Base-by-base conservation (phyloP, 2,888 invertebrate genomes). In the Podotricha telesiphe region DNA sequence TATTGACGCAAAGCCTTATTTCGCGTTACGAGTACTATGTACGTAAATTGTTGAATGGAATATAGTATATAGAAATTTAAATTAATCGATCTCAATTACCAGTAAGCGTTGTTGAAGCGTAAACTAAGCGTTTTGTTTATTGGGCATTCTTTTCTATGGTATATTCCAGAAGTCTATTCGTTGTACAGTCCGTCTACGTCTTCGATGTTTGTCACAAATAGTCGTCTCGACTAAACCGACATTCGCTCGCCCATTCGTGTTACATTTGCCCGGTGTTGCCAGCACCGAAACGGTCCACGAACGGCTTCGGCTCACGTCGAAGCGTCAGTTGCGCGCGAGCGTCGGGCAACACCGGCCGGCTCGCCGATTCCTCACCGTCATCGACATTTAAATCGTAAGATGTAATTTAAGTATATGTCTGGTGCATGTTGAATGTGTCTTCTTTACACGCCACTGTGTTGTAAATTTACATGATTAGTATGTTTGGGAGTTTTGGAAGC, bases 61-160 rank as follows among this genome's bases (percentile, higher is more conserved):
- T 86, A 82, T 89, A 90, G 85, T 86, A 82, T 87, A 87, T 89
- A 88, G 85, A 87, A 82, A 78, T 80, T 88, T 85, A 87, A 89
- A 86, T 85, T 85, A 86, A 87, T 86, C 88, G 92, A 93, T 93
- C 92, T 93, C 91, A 92, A 86, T 87, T 86, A 89, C 83, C 87
- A 83, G 80, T 91, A 89, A 90, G 91, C 85, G 84, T 87, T 86
- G 82, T 86, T 86, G 80, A 85, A 82, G 76, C 82, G 78, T 86
- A 83, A 83, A 79, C 80, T 85, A 84, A 82, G 84, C 80, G 79
- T 81, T 81, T 81, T 77, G 77, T 83, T 80, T 75, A 74, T 76
- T 79, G 82, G 80, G 79, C 81, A 80, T 79, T 81, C 72, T 76
- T 74, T 79, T 74, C 72, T 76, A 74, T 75, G 68, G 73, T 69